Percentiles rank a stretch among this genome's conserved stretches.
Evolutionary conservation across 2,888 invertebrate species (phyloP).

Genomic region (Lordiphosa andalusiaca): DNA sequence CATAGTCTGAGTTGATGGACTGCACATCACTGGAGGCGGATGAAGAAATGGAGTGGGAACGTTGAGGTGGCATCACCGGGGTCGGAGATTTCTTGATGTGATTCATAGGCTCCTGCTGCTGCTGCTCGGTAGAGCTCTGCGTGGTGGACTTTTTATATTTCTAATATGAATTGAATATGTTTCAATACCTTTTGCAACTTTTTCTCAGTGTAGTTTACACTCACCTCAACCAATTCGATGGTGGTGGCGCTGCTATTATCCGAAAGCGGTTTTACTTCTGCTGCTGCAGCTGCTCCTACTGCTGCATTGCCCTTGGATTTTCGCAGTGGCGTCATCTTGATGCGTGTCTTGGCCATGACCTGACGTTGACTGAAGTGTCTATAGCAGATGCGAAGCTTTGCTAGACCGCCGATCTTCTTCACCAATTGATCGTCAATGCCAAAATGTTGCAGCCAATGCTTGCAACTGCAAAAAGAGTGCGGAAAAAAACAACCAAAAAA

Average conservation of each 20-base stretch:
- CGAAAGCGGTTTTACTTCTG: conserved; percentile 6
- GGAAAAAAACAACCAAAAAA: conserved; percentile 9
- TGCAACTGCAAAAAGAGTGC: conserved; percentile 62
- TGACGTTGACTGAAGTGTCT: conserved; percentile 63
- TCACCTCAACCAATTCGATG: conserved; percentile 53
- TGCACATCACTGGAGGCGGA: conserved; percentile 60
- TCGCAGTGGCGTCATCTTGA: conserved; percentile 76
- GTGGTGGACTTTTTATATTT: too few relatives aligned
- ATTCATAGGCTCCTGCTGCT: conserved; percentile 7
- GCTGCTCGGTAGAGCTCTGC: conserved; percentile 12
- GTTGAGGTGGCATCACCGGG: conserved; percentile 49
- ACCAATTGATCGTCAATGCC: conserved; percentile 55
- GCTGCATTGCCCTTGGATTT: conserved; percentile 49
- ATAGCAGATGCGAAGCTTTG: conserved; percentile 71
- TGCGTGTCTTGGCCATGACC: conserved; percentile 77
- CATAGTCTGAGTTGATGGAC: conserved; percentile 56
- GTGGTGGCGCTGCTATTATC: conserved; percentile 36
- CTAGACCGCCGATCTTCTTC: conserved; percentile 60
- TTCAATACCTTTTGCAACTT: background rate
- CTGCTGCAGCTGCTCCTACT: conserved; percentile 1
- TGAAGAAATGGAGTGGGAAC: conserved; percentile 63
- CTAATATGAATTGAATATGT: too few relatives aligned
- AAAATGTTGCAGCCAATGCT: conserved; percentile 72
- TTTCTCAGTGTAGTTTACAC: conserved; percentile 14
- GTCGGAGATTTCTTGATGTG: conserved; percentile 33